These are phyloP conservation scores for Neodiprion fabricii DNA, from an alignment of 1,140 invertebrate genomes.

Conservation along the genomic window DNA sequence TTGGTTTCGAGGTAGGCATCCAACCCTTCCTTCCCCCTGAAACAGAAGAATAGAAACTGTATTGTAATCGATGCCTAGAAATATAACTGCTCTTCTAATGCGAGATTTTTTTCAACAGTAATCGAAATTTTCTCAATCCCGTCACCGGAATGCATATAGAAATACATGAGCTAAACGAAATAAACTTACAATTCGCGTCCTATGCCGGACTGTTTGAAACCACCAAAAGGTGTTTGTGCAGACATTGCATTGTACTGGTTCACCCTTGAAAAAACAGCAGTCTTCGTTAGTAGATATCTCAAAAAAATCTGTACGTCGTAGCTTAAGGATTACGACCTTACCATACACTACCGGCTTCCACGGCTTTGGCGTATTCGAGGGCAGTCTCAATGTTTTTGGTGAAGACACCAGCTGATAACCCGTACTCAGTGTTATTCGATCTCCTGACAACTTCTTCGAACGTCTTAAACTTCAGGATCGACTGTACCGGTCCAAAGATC, in stretches of 20 bases:
- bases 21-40: slow-evolving; percentile 74
- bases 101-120: too few relatives aligned
- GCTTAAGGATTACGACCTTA: slow-evolving; percentile 47
- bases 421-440: slow-evolving; percentile 88
- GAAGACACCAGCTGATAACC: slow-evolving; percentile 86
- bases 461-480: slow-evolving; percentile 87
- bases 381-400: slow-evolving; percentile 88
- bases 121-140: too few relatives aligned
- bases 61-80: background rate
- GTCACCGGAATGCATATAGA: too few relatives aligned
- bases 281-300: slow-evolving; percentile 10
- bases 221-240: slow-evolving; percentile 84
- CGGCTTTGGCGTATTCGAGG: slow-evolving; percentile 74
- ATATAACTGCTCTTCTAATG: background rate
- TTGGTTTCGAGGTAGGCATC: slow-evolving; percentile 77
- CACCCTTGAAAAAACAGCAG: slow-evolving; percentile 66
- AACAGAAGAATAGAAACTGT: slow-evolving; percentile 41
- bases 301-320: slow-evolving; percentile 21
- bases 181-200: slow-evolving; percentile 79
- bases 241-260: slow-evolving; percentile 84
- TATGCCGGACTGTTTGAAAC: slow-evolving; percentile 85
- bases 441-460: slow-evolving; percentile 89
- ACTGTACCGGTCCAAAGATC: slow-evolving; percentile 95
- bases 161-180: too few relatives aligned
- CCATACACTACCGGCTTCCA: slow-evolving; percentile 91